A percentile compares a stretch with the other conserved stretches of the same genome.
These are phyloP conservation scores for Microplitis demolitor DNA, from an alignment of 1,140 invertebrate species.

Conservation along the genomic window DNA sequence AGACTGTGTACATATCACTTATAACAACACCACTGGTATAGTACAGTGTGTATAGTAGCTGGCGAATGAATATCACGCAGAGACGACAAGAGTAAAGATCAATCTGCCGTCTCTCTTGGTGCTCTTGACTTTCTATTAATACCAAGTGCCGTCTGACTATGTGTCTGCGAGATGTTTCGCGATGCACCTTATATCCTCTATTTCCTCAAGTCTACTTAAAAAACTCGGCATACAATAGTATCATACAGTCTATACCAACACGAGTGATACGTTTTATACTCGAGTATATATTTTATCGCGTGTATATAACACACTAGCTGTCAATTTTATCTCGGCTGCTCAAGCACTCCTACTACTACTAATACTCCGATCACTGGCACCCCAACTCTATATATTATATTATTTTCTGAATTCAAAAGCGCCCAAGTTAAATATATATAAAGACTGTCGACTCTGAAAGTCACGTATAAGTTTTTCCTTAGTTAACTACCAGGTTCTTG, in stretches of 20 bases:
- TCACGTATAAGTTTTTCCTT: slow-evolving; percentile 17
- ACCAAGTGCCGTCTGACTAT: slow-evolving; percentile 40
- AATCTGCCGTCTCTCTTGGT: background rate
- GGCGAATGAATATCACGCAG: background rate
- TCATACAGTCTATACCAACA: too few relatives aligned
- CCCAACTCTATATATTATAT: background rate
- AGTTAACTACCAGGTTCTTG: background rate
- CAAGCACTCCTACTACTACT: too few relatives aligned
- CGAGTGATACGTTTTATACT: too few relatives aligned
- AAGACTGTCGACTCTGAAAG: background rate
- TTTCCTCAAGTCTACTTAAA: background rate
- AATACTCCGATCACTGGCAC: background rate
- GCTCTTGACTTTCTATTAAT: slow-evolving; percentile 36
- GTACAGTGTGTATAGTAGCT: background rate
- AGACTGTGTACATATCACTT: too few relatives aligned
- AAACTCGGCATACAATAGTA: too few relatives aligned
- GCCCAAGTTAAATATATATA: background rate
- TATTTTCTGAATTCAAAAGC: background rate
- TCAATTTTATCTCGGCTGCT: too few relatives aligned
- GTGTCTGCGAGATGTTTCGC: slow-evolving; percentile 40
- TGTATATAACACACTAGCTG: too few relatives aligned
- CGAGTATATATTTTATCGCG: too few relatives aligned
- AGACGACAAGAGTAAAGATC: background rate
- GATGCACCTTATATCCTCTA: slow-evolving; percentile 30
- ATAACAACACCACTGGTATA: too few relatives aligned